Base-by-base conservation (phyloP, 92 coral and sea anemone species). In the Umimayanthus chanpuru region DNA sequence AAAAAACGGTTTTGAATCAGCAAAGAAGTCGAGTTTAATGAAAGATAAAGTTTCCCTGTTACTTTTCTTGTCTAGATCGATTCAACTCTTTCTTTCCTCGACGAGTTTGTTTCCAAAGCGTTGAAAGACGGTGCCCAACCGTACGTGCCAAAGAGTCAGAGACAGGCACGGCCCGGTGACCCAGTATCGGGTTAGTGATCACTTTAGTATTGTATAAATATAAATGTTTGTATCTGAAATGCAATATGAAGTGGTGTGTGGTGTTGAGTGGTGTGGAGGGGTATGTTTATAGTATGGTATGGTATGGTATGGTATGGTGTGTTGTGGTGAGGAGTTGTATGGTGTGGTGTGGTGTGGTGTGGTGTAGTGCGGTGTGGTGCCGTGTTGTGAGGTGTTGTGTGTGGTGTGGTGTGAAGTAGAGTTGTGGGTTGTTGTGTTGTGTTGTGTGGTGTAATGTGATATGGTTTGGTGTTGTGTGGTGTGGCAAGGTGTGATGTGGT, bases 1-100 rank as follows among this genome's bases (percentile, higher is more conserved):
- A 53, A 53, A 43, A 53, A 53, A 53, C 20, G 4, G 16, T 53
- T 53, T 53, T 9, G 58, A 53, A 12, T 53, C 11, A 53, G 20
- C 15, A 50, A 50, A 9, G 2, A 16, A 50, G 56, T n/a, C 25
- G 11, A 2, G n/a, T 4, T 21, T 61, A 18, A 6, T 61, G 67
- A 61, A 61, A 61, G 6, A 9, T 26, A 38, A 25, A 1, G 30
- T 7, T 14, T 10, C 71, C n/a, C 58, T 67, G n/a, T 43, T 26
- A 3, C 32, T 18, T 79, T 21, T 4, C 16, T 65, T 28, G 2
- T 32, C 41, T 82, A 97, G 99, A 96, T 97, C 9, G 98, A 96
- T 87, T 91, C 95, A 25, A 89, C 94, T 4, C 87, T 96, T 71
- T 95, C 99, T 5, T 95, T 96, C 79, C 85, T 96, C 88, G 99